These are phyloP conservation scores for Cheilosia grossa DNA, from an alignment of 2,888 invertebrate genomes.

Conservation along the genomic window DNA sequence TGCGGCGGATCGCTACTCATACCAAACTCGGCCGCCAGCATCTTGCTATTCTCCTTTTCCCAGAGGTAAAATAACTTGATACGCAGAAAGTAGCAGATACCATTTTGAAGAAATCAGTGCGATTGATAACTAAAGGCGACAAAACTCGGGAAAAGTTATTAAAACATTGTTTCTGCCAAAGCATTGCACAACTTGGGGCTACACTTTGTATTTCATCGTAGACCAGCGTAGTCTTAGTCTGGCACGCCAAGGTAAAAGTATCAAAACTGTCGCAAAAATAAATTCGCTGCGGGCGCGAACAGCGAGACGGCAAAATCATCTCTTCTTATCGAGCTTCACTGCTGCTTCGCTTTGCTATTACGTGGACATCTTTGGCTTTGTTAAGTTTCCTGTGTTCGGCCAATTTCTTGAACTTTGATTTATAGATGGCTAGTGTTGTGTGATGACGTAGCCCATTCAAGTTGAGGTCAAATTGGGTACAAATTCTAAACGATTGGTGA, in stretches of 20 bases:
- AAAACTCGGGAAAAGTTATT: background rate
- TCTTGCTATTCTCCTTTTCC: background rate
- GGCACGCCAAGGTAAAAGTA: constrained; percentile 16
- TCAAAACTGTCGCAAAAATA: constrained; percentile 18
- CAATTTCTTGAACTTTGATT: constrained; percentile 23
- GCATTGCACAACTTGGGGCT: constrained; percentile 29
- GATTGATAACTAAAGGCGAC: background rate
- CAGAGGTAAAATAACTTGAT: background rate
- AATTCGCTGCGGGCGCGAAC: constrained; percentile 33
- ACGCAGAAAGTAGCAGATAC: no score
- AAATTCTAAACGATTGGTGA: constrained; percentile 8
- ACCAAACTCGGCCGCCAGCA: background rate
- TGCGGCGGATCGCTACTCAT: background rate
- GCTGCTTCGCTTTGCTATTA: constrained; percentile 33
- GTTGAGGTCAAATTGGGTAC: background rate
- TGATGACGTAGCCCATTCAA: constrained; percentile 49
- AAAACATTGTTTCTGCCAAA: constrained; percentile 9
- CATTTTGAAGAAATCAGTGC: no score
- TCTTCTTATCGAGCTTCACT: constrained; percentile 28
- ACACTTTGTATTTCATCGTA: constrained; percentile 4
- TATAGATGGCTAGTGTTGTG: constrained; percentile 1
- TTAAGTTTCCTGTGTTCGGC: constrained; percentile 25
- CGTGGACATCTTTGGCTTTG: constrained; percentile 35
- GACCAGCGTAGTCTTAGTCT: constrained; percentile 8
- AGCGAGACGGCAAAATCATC: constrained; percentile 28